These are phyloP conservation scores for Drosophila meridiana DNA, from an alignment of 2,888 invertebrate species.

Conservation along the genomic window DNA sequence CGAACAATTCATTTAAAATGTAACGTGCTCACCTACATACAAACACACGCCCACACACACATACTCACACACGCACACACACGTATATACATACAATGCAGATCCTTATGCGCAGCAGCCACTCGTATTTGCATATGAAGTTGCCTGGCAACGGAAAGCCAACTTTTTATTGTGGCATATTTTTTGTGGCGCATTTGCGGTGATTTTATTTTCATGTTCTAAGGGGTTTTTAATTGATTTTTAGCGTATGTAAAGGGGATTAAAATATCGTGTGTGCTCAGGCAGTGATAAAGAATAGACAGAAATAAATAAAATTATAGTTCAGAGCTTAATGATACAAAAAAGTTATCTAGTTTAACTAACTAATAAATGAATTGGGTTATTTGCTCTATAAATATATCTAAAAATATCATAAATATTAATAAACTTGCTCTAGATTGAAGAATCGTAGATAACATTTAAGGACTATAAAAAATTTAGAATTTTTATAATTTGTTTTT, in stretches of 20 bases:
- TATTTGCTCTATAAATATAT: not conserved
- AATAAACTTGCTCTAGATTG: not conserved
- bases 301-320: not conserved
- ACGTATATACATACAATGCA: not conserved
- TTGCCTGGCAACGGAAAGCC: slow-evolving; percentile 64
- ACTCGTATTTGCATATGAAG: slow-evolving; percentile 60
- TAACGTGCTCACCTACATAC: slow-evolving; percentile 39
- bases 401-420: not conserved
- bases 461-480: not conserved
- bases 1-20: slow-evolving; percentile 76
- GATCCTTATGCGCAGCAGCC: slow-evolving; percentile 12
- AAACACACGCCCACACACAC: slow-evolving; percentile 1
- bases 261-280: slow-evolving; percentile 9
- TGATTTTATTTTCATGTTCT: slow-evolving; percentile 36
- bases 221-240: slow-evolving; percentile 49
- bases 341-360: not conserved
- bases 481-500: not conserved
- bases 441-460: not conserved
- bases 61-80: not conserved
- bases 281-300: slow-evolving; percentile 1
- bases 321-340: not conserved
- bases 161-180: slow-evolving; percentile 62
- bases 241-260: slow-evolving; percentile 38
- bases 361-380: not conserved
- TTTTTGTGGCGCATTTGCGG: slow-evolving; percentile 60